Conservation (phyloP, 30 jellyfish, hydroid and myxozoan genomes). For the Turritopsis dohrnii region DNA sequence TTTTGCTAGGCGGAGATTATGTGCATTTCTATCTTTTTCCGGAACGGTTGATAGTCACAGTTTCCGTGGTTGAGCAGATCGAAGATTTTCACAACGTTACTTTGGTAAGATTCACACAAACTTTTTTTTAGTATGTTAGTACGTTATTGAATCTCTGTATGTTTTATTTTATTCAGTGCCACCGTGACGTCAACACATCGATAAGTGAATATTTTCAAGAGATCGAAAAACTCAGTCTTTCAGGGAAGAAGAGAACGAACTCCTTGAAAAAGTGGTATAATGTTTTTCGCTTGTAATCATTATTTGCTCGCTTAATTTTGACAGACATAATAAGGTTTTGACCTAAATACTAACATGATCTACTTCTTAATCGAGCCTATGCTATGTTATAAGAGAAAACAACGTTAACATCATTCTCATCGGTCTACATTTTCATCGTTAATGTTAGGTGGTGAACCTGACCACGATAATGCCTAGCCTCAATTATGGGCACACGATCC, state of each 20-base stretch:
- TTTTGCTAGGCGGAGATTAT: background rate
- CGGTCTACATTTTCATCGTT: too few relatives aligned
- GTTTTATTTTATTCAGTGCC: background rate
- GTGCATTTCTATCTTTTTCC: background rate
- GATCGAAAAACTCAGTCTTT: background rate
- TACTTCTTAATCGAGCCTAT: too few relatives aligned
- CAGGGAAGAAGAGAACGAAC: background rate
- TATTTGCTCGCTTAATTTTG: too few relatives aligned
- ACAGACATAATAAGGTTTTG: too few relatives aligned
- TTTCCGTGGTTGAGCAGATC: background rate
- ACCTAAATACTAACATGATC: too few relatives aligned
- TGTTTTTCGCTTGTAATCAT: too few relatives aligned
- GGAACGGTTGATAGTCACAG: background rate
- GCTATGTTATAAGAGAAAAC: too few relatives aligned
- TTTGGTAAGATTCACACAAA: background rate
- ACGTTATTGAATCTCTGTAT: background rate
- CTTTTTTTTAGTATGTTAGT: too few relatives aligned
- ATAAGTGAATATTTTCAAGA: background rate
- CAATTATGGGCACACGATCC: too few relatives aligned
- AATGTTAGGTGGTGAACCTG: too few relatives aligned
- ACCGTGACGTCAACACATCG: background rate
- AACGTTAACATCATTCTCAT: too few relatives aligned
- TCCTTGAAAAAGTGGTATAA: background rate
- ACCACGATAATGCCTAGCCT: too few relatives aligned
- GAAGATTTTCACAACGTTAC: background rate